Evolutionary conservation across 1,140 invertebrate species (phyloP), one percentile per base, ranked within the genome.

Genomic region (Eupeodes corollae): DNA sequence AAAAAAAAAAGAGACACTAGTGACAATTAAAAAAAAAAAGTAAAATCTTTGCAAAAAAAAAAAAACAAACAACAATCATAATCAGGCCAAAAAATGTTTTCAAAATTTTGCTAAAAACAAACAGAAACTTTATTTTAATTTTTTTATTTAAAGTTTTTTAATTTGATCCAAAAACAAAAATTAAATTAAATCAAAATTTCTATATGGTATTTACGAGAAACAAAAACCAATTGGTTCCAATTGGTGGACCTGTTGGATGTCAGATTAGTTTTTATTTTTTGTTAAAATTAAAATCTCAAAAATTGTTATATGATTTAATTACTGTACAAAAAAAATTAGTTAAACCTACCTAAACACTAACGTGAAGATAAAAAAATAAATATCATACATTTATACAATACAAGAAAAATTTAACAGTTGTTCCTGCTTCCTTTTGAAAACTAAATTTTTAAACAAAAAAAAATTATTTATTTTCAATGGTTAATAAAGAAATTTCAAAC

Each of bases 1-100:
- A n/a, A 18, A 56, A 60, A 62, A 64, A 64, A 66, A 65, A 66
- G 63, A 66, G 63, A 66, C 63, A 66, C 63, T 66, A 65, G 63
- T 66, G 63, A 66, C 63, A 63, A n/a, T n/a, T n/a, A n/a, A n/a
- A n/a, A n/a, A n/a, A 60, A 47, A 49, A 52, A 56, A 44, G 43
- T 49, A 42, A 54, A 53, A 53, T 55, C 52, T 54, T 52, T 42
- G 51, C 42, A 56, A 52, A 58, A 49, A 15, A 51, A 46, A 52
- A 48, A 50, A 48, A 46, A 58, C 33, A 50, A 46, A 50, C 50
- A 56, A 61, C 64, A 65, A 65, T 65, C 62, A 26, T 26, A 65
- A 66, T 66, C 63, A 65, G 63, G 63, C 63, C 63, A 66, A 66
- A 66, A n/a, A 55, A 63, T 63, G 58, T 65, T 66, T 26, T 66